These are phyloP conservation scores for Styela clava DNA, from an alignment of 23 tunicate species.

Conservation along the genomic window DNA sequence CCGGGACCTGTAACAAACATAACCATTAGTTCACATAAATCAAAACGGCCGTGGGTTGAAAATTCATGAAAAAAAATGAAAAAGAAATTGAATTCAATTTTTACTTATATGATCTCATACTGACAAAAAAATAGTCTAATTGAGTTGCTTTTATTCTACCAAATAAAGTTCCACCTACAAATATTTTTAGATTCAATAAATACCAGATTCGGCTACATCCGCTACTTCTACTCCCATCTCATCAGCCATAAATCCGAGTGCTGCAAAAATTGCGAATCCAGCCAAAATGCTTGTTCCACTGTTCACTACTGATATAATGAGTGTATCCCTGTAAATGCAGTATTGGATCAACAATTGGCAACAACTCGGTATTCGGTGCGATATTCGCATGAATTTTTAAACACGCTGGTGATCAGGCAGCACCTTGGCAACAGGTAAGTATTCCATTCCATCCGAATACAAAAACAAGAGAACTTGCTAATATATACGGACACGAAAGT, in stretches of 20 bases:
- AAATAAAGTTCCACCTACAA: too few species aligned
- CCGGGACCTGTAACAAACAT: constrained; percentile 63
- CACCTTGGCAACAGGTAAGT: too few species aligned
- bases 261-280: constrained; percentile 91
- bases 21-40: neutral
- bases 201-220: constrained; percentile 94
- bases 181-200: too few species aligned
- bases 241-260: constrained; percentile 92
- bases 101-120: too few species aligned
- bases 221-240: constrained; percentile 85
- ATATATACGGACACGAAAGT: too few species aligned
- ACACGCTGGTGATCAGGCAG: too few species aligned
- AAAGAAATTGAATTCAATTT: neutral
- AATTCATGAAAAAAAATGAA: neutral
- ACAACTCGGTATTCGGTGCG: too few species aligned
- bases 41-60: neutral
- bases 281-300: constrained; percentile 91
- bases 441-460: too few species aligned
- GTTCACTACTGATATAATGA: constrained; percentile 88
- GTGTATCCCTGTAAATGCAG: constrained; percentile 71
- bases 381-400: too few species aligned
- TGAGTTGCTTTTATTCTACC: too few species aligned
- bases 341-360: neutral
- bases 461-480: too few species aligned
- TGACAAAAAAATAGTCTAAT: too few species aligned